Conservation (phyloP, 1,140 invertebrate genomes). For the Drosophila ohnishii region DNA sequence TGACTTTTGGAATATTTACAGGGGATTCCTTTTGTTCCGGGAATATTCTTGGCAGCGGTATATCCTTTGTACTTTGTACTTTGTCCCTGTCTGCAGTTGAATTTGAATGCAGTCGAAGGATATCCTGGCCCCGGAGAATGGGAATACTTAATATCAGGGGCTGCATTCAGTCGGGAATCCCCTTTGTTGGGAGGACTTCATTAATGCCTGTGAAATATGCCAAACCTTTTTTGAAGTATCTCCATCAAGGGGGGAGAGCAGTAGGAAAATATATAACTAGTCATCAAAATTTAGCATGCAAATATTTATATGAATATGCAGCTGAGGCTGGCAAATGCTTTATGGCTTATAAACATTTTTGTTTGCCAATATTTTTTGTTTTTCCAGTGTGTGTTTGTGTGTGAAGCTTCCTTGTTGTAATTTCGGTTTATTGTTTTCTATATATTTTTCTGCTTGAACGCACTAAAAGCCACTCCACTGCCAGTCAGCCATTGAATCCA, state of each 20-base stretch:
- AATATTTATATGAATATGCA: conserved; percentile 53
- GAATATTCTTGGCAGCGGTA: conserved; percentile 22
- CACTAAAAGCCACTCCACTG: conserved; percentile 77
- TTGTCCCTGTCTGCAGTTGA: conserved; percentile 15
- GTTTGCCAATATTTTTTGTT: conserved; percentile 69
- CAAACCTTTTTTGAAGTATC: conserved; percentile 26
- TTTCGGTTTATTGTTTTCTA: conserved; percentile 80
- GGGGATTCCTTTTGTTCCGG: conserved; percentile 28
- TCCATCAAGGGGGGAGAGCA: not conserved
- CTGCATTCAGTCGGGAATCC: conserved; percentile 15
- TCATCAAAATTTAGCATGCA: conserved; percentile 72
- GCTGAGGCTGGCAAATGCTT: conserved; percentile 44
- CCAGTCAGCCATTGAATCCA: conserved; percentile 56
- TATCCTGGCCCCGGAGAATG: not conserved
- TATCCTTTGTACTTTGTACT: conserved; percentile 33
- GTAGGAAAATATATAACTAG: conserved; percentile 59
- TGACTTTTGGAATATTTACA: conserved; percentile 41
- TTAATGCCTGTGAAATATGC: conserved; percentile 47
- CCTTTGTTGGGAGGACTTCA: conserved; percentile 54
- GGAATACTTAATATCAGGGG: conserved; percentile 34
- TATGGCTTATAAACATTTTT: conserved; percentile 76
- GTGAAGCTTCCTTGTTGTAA: conserved; percentile 60
- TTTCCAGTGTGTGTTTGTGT: conserved; percentile 4
- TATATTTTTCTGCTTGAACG: conserved; percentile 80
- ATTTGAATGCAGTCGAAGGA: conserved; percentile 42